Percentiles rank a stretch among this genome's conserved stretches.
Conservation (phyloP, 1,140 invertebrate species). For the Ganaspis sp. region DNA sequence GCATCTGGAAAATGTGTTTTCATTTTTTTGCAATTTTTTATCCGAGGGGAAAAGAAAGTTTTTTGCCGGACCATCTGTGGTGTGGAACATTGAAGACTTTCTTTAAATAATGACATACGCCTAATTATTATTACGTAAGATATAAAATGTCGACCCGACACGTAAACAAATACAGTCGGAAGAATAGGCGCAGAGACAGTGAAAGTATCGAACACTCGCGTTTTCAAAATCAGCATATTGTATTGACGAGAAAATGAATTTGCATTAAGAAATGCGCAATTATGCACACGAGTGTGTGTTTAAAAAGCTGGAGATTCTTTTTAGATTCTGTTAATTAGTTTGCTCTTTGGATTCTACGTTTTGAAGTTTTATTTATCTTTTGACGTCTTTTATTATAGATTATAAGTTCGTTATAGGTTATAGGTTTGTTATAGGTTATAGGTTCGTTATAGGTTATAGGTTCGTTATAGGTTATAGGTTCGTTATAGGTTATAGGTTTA, state of each 20-base stretch:
- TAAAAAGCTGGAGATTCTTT: background rate
- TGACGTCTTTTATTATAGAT: no score
- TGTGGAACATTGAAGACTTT: constrained; percentile 5
- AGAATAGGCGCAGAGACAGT: constrained; percentile 1
- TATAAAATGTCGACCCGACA: constrained; percentile 25
- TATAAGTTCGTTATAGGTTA: no score
- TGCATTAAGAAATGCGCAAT: background rate
- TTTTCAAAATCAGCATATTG: constrained; percentile 2
- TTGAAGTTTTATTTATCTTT: no score
- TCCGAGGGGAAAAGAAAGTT: constrained; percentile 16
- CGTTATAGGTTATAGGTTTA: no score
- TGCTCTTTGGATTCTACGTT: no score
- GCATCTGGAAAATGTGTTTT: background rate
- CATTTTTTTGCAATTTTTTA: background rate
- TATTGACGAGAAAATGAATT: background rate
- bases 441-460: no score
- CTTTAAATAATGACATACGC: constrained; percentile 8
- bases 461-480: no score
- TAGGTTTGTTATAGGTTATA: no score
- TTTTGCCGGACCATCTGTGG: background rate
- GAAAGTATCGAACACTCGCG: constrained; percentile 6
- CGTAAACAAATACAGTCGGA: constrained; percentile 18
- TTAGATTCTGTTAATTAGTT: background rate
- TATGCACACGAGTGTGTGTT: background rate
- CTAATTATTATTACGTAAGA: constrained; percentile 10